phyloP scores from a whole-genome alignment of 2,888 invertebrate genomes.

The Volucella zonaria region DNA sequence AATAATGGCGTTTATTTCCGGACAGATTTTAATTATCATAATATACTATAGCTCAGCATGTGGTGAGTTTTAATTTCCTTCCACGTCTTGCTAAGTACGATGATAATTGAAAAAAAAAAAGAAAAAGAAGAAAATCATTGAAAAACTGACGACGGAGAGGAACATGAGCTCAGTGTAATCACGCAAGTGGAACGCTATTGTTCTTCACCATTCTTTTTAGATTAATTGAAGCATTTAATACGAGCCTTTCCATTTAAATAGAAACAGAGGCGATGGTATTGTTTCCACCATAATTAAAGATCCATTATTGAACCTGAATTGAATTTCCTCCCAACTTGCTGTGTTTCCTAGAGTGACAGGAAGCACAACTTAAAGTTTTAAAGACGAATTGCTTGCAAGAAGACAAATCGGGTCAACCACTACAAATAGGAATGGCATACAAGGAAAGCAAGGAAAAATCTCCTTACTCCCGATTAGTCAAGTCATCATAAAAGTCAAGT shows the following conservation, averaged over 20 bases:
- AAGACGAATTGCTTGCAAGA: no score
- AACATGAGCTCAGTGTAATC: conserved; percentile 20
- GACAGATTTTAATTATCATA: conserved; percentile 42
- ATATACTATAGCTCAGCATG: conserved; percentile 7
- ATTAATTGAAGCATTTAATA: conserved; percentile 31
- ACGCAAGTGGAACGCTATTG: conserved; percentile 33
- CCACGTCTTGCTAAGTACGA: not conserved
- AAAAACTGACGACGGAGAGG: not conserved
- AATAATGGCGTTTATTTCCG: conserved; percentile 33
- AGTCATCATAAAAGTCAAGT: conserved; percentile 17
- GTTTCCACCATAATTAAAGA: conserved; percentile 32
- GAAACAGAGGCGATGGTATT: not conserved
- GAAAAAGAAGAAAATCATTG: not conserved
- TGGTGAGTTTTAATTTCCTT: conserved; percentile 26
- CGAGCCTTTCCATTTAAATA: conserved; percentile 1
- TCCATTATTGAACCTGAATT: conserved; percentile 27
- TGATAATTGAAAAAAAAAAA: conserved; percentile 26
- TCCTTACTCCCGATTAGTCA: no score
- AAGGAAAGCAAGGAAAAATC: no score
- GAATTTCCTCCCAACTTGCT: not conserved
- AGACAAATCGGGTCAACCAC: no score
- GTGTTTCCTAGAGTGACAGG: not conserved
- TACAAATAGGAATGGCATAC: no score
- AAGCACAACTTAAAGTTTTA: not conserved
- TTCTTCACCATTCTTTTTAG: conserved; percentile 6